Evolutionary conservation across 2,797 vertebrate genomes (phyloP).

Genomic region (Falco peregrinus): DNA sequence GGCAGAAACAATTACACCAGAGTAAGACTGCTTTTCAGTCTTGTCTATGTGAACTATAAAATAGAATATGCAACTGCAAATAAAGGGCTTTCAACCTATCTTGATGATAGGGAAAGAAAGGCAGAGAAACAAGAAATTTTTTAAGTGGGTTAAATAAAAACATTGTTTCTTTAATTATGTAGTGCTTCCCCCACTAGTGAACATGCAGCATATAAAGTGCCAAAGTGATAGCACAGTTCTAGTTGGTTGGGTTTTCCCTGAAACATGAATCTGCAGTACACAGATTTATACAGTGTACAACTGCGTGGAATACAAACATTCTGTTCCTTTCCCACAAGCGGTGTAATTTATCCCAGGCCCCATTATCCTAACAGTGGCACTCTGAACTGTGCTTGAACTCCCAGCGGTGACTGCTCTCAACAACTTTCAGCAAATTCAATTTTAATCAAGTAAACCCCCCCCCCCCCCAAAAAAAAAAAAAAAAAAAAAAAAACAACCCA

Average conservation of each 20-base stretch:
- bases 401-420: constrained; percentile 47
- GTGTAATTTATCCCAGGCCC: constrained; percentile 71
- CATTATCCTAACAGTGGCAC: constrained; percentile 64
- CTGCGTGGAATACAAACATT: constrained; percentile 76
- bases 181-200: neutral
- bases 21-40: neutral
- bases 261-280: constrained; percentile 54
- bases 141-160: neutral
- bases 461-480: neutral
- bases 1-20: neutral
- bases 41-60: neutral
- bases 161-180: constrained; percentile 13
- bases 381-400: constrained; percentile 75
- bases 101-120: neutral
- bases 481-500: neutral
- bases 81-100: neutral
- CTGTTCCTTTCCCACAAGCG: constrained; percentile 80
- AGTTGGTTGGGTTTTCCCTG: constrained; percentile 49
- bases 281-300: constrained; percentile 35
- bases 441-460: neutral
- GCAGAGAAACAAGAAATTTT: neutral
- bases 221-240: constrained; percentile 9
- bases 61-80: neutral
- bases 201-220: neutral
- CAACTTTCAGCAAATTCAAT: constrained; percentile 48